Base-by-base conservation (phyloP, 2,888 invertebrate species). In the Amblyteles armatorius region DNA sequence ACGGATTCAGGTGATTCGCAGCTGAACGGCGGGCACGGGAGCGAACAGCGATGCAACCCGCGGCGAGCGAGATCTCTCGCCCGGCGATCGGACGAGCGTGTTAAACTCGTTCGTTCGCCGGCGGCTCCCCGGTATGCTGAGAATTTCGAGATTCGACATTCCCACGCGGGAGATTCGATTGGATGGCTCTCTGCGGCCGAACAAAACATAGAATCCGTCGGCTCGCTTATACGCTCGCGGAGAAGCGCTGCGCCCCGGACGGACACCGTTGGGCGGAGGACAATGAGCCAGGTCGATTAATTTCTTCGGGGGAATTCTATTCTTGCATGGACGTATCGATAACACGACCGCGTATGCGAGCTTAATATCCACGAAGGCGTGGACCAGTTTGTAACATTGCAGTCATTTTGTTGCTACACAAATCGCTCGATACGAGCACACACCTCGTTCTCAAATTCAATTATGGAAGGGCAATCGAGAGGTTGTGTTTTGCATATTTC, bases 121-220 rank as follows among this genome's bases (percentile, higher is more conserved):
- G 77, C 72, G 73, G 71, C 67, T 77, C 57, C 81, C 52, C 29
- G 84, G 82, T 57, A 84, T 84, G 78, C 84, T 84, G 84, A 82
- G 84, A 84, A 84, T 84, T 84, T 71, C 78, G 69, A 84, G 82
- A 82, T 74, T 78, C 52, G 69, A 71, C 78, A 84, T 84, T 82
- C 84, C 84, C 84, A 84, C 84, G 84, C 74, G 84, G 22, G 83
- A 65, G 79, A 76, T 33, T 26, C 40, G 57, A 57, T 48, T 29
- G 57, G 69, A 81, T 11, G 63, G 22, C n/a, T 11, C 48, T 33
- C 4, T 16, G 60, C n/a, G 13, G 57, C 44, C 60, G 40, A 29
- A 57, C 26, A 60, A 44, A 74, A 74, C 63, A 5, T 7, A 22
- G 74, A 63, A 74, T 33, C 74, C 63, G 50, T 74, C 44, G 60